Evolutionary conservation across 2,113 vertebrate genomes (phyloP), one percentile per base, ranked within the genome.

Genomic region (Syngnathoides biaculeatus): DNA sequence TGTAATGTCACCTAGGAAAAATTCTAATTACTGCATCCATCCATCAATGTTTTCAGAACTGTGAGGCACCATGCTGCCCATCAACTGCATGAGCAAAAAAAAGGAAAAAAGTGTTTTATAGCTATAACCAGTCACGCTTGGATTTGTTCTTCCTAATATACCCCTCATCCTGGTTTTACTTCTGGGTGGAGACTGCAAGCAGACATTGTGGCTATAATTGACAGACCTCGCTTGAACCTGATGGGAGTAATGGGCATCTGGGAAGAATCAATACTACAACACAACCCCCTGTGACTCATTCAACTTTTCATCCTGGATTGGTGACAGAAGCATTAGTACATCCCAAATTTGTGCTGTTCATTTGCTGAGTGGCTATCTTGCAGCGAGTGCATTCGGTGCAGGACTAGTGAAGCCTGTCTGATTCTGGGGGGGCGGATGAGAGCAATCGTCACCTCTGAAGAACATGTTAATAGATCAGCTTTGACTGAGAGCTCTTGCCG

Each of bases 401-500:
- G 45, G 64, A 78, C 63, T 64, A 60, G 64, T 53, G 72, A 74
- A 47, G 67, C 0, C 59, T 69, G 68, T 48, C 68, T 63, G 57
- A 65, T 69, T 73, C 66, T 72, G 38, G 20, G 59, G 47, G 75
- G 2, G 65, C 42, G 57, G 45, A 20, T 12, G 64, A 53, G 73
- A 62, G 12, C 11, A 43, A 73, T 26, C 42, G 59, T 68, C 67
- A 57, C 73, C 60, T 72, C 69, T 77, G 47, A 86, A 78, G 68
- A 67, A 70, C 47, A 53, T 76, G 69, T 77, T 71, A 77, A 82
- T 65, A 66, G 79, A 86, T 85, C 72, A 74, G 71, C 67, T 73
- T 50, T 55, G 59, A 81, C 77, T 71, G 79, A 78, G 64, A 45
- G 62, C 65, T 67, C 12, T 39, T 66, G 56, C 43, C 65, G 70